phyloP scores from a whole-genome alignment of 2,888 invertebrate species.

The Dolichomitus sp. region DNA sequence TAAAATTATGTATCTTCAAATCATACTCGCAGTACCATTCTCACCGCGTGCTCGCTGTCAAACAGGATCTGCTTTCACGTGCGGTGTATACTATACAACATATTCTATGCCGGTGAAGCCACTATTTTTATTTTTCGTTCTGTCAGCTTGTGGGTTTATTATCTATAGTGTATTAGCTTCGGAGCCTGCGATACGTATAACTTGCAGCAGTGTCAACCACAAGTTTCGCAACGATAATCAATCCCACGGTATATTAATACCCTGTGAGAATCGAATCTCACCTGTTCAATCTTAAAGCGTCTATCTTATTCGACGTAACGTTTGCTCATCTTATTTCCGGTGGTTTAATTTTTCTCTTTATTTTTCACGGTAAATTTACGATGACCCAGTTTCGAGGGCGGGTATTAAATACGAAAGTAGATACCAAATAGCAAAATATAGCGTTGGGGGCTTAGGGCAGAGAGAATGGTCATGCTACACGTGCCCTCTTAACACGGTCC shows the following conservation, averaged over 20 bases:
- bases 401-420: constrained; percentile 50
- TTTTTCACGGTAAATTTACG: constrained; percentile 29
- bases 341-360: background rate
- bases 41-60: constrained; percentile 51
- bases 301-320: background rate
- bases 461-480: constrained; percentile 60
- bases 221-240: constrained; percentile 43
- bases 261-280: constrained; percentile 2
- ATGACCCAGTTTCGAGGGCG: constrained; percentile 12
- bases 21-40: constrained; percentile 49
- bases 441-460: constrained; percentile 35
- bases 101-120: constrained; percentile 49
- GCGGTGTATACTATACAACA: constrained; percentile 30
- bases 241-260: constrained; percentile 43
- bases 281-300: background rate
- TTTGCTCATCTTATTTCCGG: constrained; percentile 4
- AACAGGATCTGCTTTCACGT: constrained; percentile 63
- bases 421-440: constrained; percentile 8
- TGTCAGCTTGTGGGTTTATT: constrained; percentile 37
- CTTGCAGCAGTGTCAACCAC: constrained; percentile 31
- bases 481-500: constrained; percentile 64
- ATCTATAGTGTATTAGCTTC: constrained; percentile 20
- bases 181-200: background rate
- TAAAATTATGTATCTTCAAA: constrained; percentile 62
- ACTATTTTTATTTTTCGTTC: background rate